phyloP scores from a whole-genome alignment of 2,113 vertebrate species.

The Plecturocebus donacophilus region DNA sequence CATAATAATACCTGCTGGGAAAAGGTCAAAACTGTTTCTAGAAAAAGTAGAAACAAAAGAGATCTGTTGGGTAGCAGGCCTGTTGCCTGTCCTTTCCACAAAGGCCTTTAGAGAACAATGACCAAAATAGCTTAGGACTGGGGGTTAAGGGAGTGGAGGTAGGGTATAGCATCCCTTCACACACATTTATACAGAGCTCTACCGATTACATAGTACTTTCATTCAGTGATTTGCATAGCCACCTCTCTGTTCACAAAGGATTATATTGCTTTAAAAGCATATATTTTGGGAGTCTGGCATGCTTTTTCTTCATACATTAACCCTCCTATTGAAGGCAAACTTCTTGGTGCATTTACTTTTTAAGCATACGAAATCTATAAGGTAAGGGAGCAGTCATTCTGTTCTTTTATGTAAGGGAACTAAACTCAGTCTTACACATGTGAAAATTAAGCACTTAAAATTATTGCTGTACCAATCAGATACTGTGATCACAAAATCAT shows the following conservation, averaged over 20 bases:
- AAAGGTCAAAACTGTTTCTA: neutral
- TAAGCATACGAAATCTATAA: neutral
- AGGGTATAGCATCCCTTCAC: too few relatives aligned
- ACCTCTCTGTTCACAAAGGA: neutral
- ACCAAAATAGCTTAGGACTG: neutral
- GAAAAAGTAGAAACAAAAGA: neutral
- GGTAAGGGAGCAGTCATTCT: neutral
- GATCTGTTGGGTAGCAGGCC: neutral
- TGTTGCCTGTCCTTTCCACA: neutral
- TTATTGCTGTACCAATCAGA: neutral
- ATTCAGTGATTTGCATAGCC: neutral
- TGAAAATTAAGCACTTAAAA: neutral
- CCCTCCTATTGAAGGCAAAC: neutral
- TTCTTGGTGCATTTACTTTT: neutral
- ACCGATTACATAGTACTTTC: rapidly evolving
- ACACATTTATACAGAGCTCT: neutral
- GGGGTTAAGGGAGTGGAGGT: rapidly evolving
- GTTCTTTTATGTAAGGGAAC: neutral
- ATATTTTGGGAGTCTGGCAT: neutral
- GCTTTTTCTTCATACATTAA: neutral
- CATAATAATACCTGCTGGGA: neutral
- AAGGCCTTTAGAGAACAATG: neutral
- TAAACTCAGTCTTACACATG: neutral
- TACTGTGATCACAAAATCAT: neutral
- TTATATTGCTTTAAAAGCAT: neutral